Evolutionary conservation across 2,113 vertebrate species (phyloP).

Genomic region (Pseudopipra pipra): DNA sequence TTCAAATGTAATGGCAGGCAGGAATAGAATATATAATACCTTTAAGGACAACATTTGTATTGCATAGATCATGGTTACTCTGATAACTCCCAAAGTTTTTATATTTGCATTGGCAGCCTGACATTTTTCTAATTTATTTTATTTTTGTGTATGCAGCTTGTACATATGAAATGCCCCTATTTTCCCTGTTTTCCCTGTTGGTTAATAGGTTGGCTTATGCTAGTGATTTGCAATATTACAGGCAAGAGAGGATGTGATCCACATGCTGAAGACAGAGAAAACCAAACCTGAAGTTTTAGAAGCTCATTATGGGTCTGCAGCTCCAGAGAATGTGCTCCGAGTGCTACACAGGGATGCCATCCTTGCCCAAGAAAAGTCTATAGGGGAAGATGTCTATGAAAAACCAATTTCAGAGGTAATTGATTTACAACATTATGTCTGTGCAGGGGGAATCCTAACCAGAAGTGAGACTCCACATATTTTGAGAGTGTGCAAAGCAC

Average conservation of each 20-base stretch:
- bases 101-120: background rate
- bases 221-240: conserved; percentile 63
- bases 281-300: conserved; percentile 86
- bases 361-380: conserved; percentile 70
- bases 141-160: background rate
- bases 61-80: background rate
- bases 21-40: background rate
- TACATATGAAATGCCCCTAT: background rate
- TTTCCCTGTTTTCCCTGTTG: background rate
- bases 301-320: conserved; percentile 88
- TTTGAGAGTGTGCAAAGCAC: background rate
- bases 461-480: background rate
- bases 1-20: background rate
- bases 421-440: background rate
- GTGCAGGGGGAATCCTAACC: background rate
- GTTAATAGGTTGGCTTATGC: conserved; percentile 21
- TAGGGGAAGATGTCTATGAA: conserved; percentile 89
- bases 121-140: background rate
- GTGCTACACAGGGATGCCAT: conserved; percentile 88
- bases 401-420: conserved; percentile 92
- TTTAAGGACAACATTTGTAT: background rate
- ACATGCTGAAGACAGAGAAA: conserved; percentile 87
- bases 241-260: conserved; percentile 95
- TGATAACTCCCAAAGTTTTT: background rate
- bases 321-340: conserved; percentile 82